Evolutionary conservation across 2,888 invertebrate species (phyloP), one percentile per base, ranked within the genome.

Genomic region (Liopterus haemorrhoidalis): DNA sequence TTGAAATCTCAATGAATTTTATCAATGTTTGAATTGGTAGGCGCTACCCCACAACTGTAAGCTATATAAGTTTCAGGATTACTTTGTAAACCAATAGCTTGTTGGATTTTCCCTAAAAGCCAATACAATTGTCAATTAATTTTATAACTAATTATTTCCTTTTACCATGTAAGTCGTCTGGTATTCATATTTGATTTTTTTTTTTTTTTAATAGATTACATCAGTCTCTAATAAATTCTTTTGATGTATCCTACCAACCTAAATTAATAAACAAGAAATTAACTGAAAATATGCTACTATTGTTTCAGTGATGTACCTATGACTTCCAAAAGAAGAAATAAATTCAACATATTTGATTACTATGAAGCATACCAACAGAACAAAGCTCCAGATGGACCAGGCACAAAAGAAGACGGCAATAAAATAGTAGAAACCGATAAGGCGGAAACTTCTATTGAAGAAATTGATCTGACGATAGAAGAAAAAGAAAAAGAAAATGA

Each of bases 381-480:
- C 19, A 51, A 48, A 46, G 41, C 46, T 2, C 20, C 16, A 8
- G 47, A 42, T 16, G 38, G 41, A 19, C 36, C 46, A 2, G 48
- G 44, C 30, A 31, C 33, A 14, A 31, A 20, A n/a, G 36, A 36
- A 16, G 11, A 5, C 11, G 33, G 33, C 32, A 31, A 28, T 5
- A 12, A 15, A 32, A 15, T 16, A 32, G 16, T 16, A 5, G 18
- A 32, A 8, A 12, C n/a, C 16, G 16, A 4, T 31, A n/a, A 15
- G n/a, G 11, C 40, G 18, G 21, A 21, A 1, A 8, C 32, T 32
- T 19, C 33, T 25, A 31, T 14, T 16, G 27, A 25, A 15, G 41
- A 41, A 24, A 11, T 32, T 16, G 32, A 15, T 41, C 40, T 31
- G 9, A 5, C 40, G 22, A 31, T 31, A 20, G 6, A 20, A 4